phyloP scores from a whole-genome alignment of 2,797 vertebrate genomes.

The Pseudotriccus pelzelni region DNA sequence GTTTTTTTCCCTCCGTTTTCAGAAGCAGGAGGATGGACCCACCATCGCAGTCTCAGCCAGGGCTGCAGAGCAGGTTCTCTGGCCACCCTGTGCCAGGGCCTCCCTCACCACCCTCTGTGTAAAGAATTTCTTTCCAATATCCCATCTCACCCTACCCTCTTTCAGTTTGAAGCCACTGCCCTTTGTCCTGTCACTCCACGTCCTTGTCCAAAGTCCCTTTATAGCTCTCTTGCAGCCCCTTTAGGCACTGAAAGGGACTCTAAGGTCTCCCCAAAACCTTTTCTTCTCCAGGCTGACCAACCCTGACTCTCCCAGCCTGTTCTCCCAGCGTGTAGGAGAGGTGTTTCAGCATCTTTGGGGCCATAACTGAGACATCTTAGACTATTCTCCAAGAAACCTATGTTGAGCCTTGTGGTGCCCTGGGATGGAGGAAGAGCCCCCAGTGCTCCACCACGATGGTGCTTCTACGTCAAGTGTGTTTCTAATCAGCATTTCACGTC shows the following conservation, averaged over 20 bases:
- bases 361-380: neutral
- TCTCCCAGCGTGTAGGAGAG: neutral
- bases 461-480: neutral
- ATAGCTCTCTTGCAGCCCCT: neutral
- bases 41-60: neutral
- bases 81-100: neutral
- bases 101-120: neutral
- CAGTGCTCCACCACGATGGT: neutral
- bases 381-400: neutral
- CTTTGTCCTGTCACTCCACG: neutral
- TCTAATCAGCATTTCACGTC: conserved; percentile 35
- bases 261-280: neutral
- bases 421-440: neutral
- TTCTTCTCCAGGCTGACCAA: neutral
- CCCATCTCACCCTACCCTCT: neutral
- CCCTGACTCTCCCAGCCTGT: neutral
- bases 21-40: neutral
- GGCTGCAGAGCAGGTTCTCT: neutral
- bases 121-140: neutral
- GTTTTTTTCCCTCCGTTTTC: neutral
- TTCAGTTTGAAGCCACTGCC: neutral
- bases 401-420: neutral
- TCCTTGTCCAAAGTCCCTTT: neutral
- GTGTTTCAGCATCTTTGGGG: neutral
- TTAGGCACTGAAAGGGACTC: neutral